Evolutionary conservation across 2,113 vertebrate genomes (phyloP).

Genomic region (Microtus pennsylvanicus): DNA sequence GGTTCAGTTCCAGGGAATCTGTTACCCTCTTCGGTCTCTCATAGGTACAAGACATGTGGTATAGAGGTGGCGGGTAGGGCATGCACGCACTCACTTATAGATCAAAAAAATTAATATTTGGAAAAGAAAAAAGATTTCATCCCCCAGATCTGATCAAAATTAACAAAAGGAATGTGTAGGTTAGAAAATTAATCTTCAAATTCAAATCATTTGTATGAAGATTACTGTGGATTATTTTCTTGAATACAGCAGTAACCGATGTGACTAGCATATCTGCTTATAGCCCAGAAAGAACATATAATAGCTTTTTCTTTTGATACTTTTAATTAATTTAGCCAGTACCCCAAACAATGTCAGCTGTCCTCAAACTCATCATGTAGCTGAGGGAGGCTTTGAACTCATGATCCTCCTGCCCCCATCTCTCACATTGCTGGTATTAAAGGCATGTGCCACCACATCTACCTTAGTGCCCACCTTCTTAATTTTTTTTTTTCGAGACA

Average conservation of each 20-base stretch:
- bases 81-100: no score
- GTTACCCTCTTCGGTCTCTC: background rate
- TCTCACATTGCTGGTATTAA: no score
- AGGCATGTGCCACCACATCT: no score
- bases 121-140: background rate
- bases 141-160: background rate
- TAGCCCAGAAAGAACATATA: background rate
- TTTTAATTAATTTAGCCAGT: background rate
- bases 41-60: no score
- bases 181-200: constrained; percentile 43
- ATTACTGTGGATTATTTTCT: constrained; percentile 17
- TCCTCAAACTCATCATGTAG: no score
- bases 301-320: background rate
- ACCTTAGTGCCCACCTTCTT: no score
- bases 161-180: background rate
- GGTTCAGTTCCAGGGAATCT: no score
- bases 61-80: no score
- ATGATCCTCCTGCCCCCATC: no score
- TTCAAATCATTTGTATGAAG: background rate
- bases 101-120: background rate
- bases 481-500: no score
- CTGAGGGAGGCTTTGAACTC: no score
- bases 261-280: background rate
- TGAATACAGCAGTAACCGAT: background rate
- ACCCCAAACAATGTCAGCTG: background rate